Conservation (phyloP, 2,888 invertebrate species). For the Oasisia sp. region DNA sequence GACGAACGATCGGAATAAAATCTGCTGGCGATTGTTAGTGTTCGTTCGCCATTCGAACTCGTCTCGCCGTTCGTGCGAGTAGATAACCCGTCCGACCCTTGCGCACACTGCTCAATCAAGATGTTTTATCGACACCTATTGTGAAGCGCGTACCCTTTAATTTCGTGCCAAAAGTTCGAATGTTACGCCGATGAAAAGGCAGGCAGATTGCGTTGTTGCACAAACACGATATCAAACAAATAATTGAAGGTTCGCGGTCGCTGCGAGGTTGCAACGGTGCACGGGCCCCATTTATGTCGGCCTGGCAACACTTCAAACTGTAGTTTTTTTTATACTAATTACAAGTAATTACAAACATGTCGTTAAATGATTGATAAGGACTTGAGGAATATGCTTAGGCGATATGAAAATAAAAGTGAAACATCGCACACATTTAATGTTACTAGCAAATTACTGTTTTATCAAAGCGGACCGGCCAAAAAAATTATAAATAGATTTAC, state of each 20-base stretch:
- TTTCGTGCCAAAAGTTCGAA: neutral
- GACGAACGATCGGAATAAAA: neutral
- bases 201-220: slow-evolving; percentile 3
- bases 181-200: neutral
- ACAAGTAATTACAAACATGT: slow-evolving; percentile 3
- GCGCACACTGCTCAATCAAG: neutral
- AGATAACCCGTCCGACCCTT: neutral
- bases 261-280: neutral
- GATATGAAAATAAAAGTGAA: neutral
- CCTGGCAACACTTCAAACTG: neutral
- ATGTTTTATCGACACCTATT: slow-evolving; percentile 17
- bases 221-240: neutral
- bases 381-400: neutral
- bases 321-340: neutral
- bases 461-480: neutral
- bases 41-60: neutral
- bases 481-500: too few relatives aligned
- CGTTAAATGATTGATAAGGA: neutral
- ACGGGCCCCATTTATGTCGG: neutral
- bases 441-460: neutral
- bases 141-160: slow-evolving; percentile 10
- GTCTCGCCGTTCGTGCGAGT: neutral
- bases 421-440: neutral
- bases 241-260: neutral
- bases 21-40: neutral